Conservation (phyloP, 2,888 invertebrate genomes). For the Spilarctia lutea region DNA sequence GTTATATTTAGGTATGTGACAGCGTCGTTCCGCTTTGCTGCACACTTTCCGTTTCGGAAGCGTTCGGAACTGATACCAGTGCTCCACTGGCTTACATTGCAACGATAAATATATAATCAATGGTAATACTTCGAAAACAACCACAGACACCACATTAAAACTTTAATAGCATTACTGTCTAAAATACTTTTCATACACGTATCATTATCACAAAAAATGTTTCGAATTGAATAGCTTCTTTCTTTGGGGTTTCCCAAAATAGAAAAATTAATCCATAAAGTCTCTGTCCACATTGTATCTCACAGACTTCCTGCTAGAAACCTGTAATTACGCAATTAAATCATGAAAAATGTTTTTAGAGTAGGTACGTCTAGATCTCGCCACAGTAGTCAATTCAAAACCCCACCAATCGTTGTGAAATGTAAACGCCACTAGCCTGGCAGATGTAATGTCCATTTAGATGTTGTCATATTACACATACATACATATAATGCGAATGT, state of each 20-base stretch:
- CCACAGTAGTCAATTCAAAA: not conserved
- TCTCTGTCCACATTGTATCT: no score
- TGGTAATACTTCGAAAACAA: not conserved
- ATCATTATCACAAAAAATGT: no score
- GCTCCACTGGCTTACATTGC: conserved; percentile 32
- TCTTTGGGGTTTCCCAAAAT: no score
- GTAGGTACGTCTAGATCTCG: no score
- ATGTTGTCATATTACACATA: conserved; percentile 9
- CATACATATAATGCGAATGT: conserved; percentile 18
- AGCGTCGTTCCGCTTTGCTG: conserved; percentile 23
- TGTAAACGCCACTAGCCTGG: not conserved
- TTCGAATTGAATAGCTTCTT: no score
- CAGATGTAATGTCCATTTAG: conserved; percentile 13
- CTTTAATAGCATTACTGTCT: no score
- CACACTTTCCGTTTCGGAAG: conserved; percentile 45
- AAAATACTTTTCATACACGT: no score
- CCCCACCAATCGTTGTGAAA: not conserved
- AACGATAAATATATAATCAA: not conserved
- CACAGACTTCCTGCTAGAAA: no score
- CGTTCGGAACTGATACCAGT: conserved; percentile 21
- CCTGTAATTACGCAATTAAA: no score
- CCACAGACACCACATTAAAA: not conserved
- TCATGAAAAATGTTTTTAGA: no score
- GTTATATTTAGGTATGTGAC: not conserved
- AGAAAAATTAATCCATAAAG: no score